A percentile compares a stretch with the other conserved stretches of the same genome.
Conservation (phyloP, 2,888 invertebrate genomes). For the Timema podura region DNA sequence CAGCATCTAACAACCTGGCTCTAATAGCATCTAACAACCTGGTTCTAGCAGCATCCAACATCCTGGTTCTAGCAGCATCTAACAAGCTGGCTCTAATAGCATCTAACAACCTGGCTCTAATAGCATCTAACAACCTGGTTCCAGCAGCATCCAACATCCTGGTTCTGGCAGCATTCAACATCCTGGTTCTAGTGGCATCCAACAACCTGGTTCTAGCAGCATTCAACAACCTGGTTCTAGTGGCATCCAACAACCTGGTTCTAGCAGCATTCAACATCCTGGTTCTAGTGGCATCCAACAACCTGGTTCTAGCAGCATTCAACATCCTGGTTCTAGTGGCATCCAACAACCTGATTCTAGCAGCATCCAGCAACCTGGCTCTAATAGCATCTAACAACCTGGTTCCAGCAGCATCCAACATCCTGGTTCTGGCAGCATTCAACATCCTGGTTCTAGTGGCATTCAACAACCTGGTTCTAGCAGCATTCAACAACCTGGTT, state of each 20-base stretch:
- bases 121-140: neutral
- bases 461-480: no score
- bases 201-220: no score
- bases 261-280: neutral
- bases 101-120: no score
- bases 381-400: neutral
- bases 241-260: neutral
- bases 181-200: no score
- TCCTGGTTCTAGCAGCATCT: no score
- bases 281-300: neutral
- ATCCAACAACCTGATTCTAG: neutral
- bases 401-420: neutral
- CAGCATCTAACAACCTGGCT: neutral
- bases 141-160: neutral
- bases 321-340: no score
- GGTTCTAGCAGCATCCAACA: neutral
- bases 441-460: neutral
- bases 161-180: neutral
- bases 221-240: neutral
- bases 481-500: no score
- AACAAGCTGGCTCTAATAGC: neutral
- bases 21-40: neutral
- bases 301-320: neutral
- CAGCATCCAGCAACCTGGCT: neutral
- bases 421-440: neutral